Base-by-base conservation (phyloP, 2,797 vertebrate genomes). In the Remorina albescens region DNA sequence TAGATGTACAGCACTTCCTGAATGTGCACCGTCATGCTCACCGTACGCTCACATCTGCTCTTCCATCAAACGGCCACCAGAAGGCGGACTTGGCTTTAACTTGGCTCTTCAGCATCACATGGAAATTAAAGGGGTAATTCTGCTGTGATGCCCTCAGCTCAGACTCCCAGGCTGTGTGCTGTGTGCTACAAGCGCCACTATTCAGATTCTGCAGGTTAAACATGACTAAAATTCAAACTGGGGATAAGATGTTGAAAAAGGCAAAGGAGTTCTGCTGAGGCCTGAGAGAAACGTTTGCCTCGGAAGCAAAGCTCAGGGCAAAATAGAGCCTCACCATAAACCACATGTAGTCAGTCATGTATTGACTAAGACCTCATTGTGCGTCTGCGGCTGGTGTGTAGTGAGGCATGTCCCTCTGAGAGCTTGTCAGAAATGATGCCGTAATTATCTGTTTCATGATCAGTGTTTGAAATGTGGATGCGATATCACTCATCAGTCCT, bases 1-100 rank as follows among this genome's bases (percentile, higher is more conserved):
- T 5, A 1, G 2, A 56, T 18, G n/a, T n/a, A n/a, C n/a, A n/a
- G 9, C 9, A 1, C 26, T 41, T 4, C 25, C 15, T 53, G 4
- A 44, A 79, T 76, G 42, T 89, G 86, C 84, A 74, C 1, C 0
- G 85, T 90, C 88, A 88, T 61, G 36, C 51, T 67, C 21, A 8
- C 11, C 13, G 3, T 19, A 25, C 53, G 36, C 42, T n/a, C 34
- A 56, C 46, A 50, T 2, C 28, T 79, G 76, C 34, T 10, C 0
- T 67, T 67, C 55, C 11, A 11, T 1, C 0, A 18, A 4, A 19
- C 0, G 5, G 0, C 78, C 92, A 85, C 74, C 23, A 91, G 91
- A 23, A 73, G 76, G 87, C 71, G n/a, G 11, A 7, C 6, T 71
- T 18, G 2, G 30, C 78, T 30, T 70, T 21, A 18, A 1, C 78